Evolutionary conservation across 2,113 vertebrate species (phyloP).

Genomic region (Neogobius melanostomus): DNA sequence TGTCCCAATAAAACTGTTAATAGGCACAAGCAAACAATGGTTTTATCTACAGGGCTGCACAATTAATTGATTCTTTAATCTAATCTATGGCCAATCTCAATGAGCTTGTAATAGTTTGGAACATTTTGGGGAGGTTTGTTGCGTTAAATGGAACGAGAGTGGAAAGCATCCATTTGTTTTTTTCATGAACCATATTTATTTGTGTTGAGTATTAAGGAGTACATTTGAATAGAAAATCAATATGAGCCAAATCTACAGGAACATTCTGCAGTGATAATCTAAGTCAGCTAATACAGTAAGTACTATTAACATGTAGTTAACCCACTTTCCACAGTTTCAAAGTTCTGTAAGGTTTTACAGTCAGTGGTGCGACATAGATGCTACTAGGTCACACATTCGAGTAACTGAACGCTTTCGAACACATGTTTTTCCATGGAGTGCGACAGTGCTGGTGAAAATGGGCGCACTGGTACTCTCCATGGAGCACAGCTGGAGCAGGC

Average conservation of each 20-base stretch:
- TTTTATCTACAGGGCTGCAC: no score
- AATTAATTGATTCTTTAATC: no score
- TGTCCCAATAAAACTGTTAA: conserved; percentile 19
- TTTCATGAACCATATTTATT: no score
- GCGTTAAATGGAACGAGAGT: no score
- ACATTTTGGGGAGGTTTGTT: no score
- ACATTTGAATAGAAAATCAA: no score
- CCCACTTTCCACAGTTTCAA: conserved; percentile 28
- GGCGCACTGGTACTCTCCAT: conserved; percentile 51
- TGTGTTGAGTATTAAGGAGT: no score
- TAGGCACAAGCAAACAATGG: background rate
- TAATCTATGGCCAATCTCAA: no score
- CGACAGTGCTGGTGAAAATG: conserved; percentile 36
- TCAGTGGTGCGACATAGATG: conserved; percentile 46
- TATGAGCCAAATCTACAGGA: background rate
- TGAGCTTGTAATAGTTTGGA: no score
- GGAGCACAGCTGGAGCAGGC: conserved; percentile 62
- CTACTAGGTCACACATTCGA: conserved; percentile 39
- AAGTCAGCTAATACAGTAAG: background rate
- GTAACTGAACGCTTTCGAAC: background rate
- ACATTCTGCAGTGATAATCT: background rate
- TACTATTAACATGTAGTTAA: conserved; percentile 1
- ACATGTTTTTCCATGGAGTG: conserved; percentile 26
- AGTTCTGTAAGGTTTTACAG: conserved; percentile 26
- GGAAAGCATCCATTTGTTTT: no score